These are phyloP conservation scores for Oscheius sp. DNA, from an alignment of 2,888 invertebrate genomes.

Conservation along the genomic window DNA sequence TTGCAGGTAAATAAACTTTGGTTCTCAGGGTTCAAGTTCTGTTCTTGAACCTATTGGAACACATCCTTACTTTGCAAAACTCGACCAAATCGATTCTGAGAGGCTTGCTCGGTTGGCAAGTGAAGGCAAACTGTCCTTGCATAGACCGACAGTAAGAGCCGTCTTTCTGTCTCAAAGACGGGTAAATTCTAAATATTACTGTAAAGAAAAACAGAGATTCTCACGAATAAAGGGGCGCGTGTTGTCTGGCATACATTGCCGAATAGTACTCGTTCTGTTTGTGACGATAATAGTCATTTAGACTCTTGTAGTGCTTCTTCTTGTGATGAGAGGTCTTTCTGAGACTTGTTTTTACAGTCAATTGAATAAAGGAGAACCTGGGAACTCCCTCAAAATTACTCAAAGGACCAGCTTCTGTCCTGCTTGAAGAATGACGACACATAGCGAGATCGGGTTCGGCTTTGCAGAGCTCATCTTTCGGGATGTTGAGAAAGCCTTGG, in stretches of 20 bases:
- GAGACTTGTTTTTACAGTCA: neutral
- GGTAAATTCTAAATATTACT: slow-evolving; percentile 46
- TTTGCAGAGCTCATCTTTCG: slow-evolving; percentile 53
- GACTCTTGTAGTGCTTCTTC: slow-evolving; percentile 37
- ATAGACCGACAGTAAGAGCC: slow-evolving; percentile 57
- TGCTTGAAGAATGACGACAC: slow-evolving; percentile 14
- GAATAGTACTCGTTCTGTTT: slow-evolving; percentile 31
- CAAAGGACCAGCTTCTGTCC: neutral
- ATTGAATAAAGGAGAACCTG: neutral
- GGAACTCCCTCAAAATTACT: neutral
- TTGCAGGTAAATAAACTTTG: neutral
- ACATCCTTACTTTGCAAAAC: slow-evolving; percentile 60
- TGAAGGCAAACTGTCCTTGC: slow-evolving; percentile 62
- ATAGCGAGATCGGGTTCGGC: slow-evolving; percentile 51
- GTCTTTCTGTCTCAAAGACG: slow-evolving; percentile 53
- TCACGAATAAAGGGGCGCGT: slow-evolving; percentile 32
- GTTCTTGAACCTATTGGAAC: too few relatives aligned
- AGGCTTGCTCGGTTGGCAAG: slow-evolving; percentile 66
- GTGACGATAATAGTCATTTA: slow-evolving; percentile 35
- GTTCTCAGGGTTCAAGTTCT: neutral
- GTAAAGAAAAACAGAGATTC: neutral
- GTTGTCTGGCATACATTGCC: slow-evolving; percentile 19
- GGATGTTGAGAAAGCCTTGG: slow-evolving; percentile 30
- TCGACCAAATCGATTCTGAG: slow-evolving; percentile 66
- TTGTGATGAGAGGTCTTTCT: slow-evolving; percentile 1